Percentiles rank a stretch among this genome's conserved stretches.
phyloP scores from a whole-genome alignment of 1,140 invertebrate genomes.

The Orchestia grillus region DNA sequence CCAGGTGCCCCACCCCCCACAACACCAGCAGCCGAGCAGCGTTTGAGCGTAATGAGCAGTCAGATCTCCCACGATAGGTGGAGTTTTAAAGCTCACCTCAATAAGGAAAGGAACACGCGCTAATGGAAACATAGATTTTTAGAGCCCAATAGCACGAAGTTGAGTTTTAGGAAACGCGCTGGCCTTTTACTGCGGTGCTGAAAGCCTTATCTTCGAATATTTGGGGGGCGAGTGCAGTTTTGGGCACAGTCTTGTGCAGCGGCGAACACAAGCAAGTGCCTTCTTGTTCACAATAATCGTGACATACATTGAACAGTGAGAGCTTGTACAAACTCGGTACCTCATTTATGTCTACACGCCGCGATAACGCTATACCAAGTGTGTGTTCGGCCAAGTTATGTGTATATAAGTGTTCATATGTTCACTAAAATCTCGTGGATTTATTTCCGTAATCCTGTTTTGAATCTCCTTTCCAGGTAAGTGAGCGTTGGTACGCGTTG shows the following conservation, averaged over 20 bases:
- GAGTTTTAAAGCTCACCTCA: background rate
- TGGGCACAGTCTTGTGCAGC: background rate
- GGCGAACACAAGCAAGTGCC: background rate
- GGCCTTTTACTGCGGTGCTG: background rate
- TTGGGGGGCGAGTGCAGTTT: background rate
- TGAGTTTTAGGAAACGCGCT: background rate
- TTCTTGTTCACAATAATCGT: background rate
- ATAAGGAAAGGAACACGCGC: background rate
- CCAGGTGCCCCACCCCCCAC: no score
- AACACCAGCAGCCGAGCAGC: background rate
- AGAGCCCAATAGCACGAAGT: background rate
- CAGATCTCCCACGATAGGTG: background rate
- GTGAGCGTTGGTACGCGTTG: background rate
- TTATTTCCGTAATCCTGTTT: background rate
- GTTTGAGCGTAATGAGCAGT: background rate
- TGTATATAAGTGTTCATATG: background rate
- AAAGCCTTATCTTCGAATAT: background rate
- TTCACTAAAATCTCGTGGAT: background rate
- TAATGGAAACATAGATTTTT: slow-evolving; percentile 10
- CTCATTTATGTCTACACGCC: background rate
- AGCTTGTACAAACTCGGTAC: background rate
- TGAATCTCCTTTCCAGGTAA: background rate
- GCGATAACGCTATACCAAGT: background rate
- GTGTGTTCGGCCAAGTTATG: background rate
- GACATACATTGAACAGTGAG: background rate